These are phyloP conservation scores for Scotopteryx bipunctaria DNA, from an alignment of 2,888 invertebrate genomes.

Conservation along the genomic window DNA sequence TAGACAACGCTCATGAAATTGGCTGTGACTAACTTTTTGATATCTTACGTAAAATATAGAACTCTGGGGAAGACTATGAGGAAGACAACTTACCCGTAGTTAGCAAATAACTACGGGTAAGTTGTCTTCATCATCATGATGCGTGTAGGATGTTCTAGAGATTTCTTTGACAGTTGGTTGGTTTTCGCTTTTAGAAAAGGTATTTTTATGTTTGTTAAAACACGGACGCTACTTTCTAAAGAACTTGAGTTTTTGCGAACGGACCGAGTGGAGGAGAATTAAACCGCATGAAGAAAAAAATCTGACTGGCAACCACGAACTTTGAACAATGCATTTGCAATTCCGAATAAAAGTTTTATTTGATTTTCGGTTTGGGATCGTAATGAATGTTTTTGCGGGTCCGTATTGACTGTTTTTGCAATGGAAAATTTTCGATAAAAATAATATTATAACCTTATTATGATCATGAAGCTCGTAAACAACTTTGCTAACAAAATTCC, in stretches of 20 bases:
- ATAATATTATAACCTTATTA: background rate
- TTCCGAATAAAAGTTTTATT: slow-evolving; percentile 30
- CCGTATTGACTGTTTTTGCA: slow-evolving; percentile 8
- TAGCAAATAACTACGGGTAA: no score
- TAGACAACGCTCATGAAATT: background rate
- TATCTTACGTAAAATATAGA: no score
- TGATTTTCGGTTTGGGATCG: slow-evolving; percentile 20
- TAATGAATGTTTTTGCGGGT: slow-evolving; percentile 12
- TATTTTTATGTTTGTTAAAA: background rate
- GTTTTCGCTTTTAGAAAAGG: background rate
- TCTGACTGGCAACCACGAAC: slow-evolving; percentile 40
- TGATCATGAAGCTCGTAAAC: background rate
- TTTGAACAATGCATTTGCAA: slow-evolving; percentile 40
- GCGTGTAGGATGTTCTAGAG: no score
- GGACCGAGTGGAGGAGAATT: slow-evolving; percentile 33
- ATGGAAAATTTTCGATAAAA: background rate
- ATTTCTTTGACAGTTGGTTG: no score
- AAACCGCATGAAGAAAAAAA: slow-evolving; percentile 42
- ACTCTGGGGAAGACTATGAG: no score
- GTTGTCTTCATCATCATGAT: no score
- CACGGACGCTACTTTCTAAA: background rate
- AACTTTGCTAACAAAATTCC: background rate
- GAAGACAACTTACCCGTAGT: no score
- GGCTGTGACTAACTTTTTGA: no score
- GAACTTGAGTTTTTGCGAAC: background rate